Conservation (phyloP, 2,113 vertebrate species). For the Carassius auratus region DNA sequence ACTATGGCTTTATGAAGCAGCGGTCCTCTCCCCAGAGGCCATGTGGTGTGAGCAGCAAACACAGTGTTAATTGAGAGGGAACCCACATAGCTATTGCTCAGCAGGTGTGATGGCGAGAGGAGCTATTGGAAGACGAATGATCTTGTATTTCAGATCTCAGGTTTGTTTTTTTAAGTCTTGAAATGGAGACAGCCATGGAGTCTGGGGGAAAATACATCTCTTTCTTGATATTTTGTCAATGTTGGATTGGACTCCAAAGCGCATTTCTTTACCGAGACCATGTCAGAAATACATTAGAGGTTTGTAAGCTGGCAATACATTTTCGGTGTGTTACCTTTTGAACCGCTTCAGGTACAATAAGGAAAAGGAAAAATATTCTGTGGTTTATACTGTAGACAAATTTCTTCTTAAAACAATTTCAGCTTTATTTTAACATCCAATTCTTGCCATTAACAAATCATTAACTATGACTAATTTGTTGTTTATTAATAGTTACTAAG, state of each 20-base stretch:
- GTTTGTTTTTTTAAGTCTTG: conserved; percentile 27
- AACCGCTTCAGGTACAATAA: neutral
- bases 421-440: too few relatives aligned
- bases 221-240: conserved; percentile 35
- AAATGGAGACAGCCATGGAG: conserved; percentile 27
- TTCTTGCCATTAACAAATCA: too few relatives aligned
- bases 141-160: conserved; percentile 38
- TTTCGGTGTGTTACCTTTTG: neutral
- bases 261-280: neutral
- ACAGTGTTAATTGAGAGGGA: conserved; percentile 55
- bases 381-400: neutral
- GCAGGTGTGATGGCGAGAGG: conserved; percentile 37
- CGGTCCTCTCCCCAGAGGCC: conserved; percentile 13
- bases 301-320: conserved; percentile 18
- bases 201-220: conserved; percentile 10
- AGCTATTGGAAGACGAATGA: conserved; percentile 39
- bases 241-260: conserved; percentile 28
- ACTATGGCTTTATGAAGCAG: conserved; percentile 27
- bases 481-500: too few relatives aligned
- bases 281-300: conserved; percentile 23
- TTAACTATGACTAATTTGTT: too few relatives aligned
- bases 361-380: neutral
- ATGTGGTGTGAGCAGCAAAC: conserved; percentile 35
- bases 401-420: neutral
- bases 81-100: conserved; percentile 46